phyloP scores from a whole-genome alignment of 2,797 vertebrate species.

The Buphagus erythrorhynchus region DNA sequence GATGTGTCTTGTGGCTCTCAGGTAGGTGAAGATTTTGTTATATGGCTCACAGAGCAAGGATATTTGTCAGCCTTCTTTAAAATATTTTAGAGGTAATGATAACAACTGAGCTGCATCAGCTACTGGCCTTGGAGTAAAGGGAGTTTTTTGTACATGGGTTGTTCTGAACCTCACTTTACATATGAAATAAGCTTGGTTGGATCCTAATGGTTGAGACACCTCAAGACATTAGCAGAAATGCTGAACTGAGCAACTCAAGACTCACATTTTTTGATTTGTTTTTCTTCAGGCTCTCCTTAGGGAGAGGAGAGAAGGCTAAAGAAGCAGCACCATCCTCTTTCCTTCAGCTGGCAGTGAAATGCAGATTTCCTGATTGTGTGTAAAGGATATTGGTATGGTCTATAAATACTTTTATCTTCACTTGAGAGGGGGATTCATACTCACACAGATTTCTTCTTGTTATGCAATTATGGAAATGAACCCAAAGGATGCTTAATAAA shows the following conservation, averaged over 20 bases:
- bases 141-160: fast-evolving
- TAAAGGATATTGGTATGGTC: background rate
- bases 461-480: background rate
- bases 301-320: background rate
- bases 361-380: background rate
- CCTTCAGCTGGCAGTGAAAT: background rate
- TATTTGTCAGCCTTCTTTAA: background rate
- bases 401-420: background rate
- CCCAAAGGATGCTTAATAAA: background rate
- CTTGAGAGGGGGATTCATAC: background rate
- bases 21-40: background rate
- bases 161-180: background rate
- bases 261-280: background rate
- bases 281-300: background rate
- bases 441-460: background rate
- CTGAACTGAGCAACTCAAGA: background rate
- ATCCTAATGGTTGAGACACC: background rate
- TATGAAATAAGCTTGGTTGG: background rate
- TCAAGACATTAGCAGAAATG: background rate
- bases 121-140: background rate
- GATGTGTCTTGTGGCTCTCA: background rate
- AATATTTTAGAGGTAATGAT: background rate
- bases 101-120: background rate
- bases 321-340: background rate
- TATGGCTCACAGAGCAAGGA: background rate